Percentiles rank a stretch among this genome's conserved stretches.
phyloP scores from a whole-genome alignment of 2,797 vertebrate genomes.

The Echeneis naucrates region DNA sequence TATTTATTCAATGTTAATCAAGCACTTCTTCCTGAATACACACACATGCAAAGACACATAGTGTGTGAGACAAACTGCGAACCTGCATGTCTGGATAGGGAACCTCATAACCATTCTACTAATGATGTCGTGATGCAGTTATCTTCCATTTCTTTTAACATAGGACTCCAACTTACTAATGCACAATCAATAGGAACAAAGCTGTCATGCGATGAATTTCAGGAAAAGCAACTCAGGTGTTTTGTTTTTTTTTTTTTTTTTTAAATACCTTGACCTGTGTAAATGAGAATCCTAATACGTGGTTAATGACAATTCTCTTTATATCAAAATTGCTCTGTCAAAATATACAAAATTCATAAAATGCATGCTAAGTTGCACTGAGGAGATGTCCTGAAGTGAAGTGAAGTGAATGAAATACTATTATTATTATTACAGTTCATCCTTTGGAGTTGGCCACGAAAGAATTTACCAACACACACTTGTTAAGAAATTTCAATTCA shows the following conservation, averaged over 20 bases:
- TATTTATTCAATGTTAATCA: constrained; percentile 76
- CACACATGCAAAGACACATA: constrained; percentile 16
- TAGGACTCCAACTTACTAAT: constrained; percentile 37
- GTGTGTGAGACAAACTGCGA: constrained; percentile 32
- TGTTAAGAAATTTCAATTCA: background rate
- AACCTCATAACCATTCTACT: constrained; percentile 41
- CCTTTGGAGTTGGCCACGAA: background rate
- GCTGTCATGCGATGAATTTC: background rate
- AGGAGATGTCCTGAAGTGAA: no score
- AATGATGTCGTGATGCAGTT: constrained; percentile 49
- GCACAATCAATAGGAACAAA: constrained; percentile 15
- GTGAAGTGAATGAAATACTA: background rate
- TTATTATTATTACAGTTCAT: background rate
- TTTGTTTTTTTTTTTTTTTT: no score
- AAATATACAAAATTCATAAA: no score
- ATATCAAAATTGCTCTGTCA: no score
- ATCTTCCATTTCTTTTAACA: constrained; percentile 44
- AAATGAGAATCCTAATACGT: no score
- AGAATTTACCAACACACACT: background rate
- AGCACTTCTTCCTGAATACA: constrained; percentile 42
- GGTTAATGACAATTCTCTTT: no score
- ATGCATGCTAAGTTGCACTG: background rate
- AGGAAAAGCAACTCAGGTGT: no score
- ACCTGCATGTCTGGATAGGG: constrained; percentile 32
- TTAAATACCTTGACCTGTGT: background rate